Evolutionary conservation across 1,140 invertebrate genomes (phyloP), one percentile per base, ranked within the genome.

Genomic region (Ladona fulva): DNA sequence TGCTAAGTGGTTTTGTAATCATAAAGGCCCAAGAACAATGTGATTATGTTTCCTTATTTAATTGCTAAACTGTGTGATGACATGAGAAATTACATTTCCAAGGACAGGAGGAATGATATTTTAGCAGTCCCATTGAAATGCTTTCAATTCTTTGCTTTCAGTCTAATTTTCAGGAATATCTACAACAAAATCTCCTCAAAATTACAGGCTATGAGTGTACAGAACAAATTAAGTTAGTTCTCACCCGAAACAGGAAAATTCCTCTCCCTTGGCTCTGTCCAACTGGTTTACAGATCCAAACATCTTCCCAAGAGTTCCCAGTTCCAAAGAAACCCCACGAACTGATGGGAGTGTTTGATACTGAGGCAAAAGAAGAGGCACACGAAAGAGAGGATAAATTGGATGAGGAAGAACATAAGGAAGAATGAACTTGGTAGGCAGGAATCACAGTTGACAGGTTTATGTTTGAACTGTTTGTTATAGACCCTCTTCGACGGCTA

Each of bases 221-320:
- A n/a, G n/a, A n/a, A n/a, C n/a, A n/a, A n/a, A n/a, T n/a, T n/a
- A n/a, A n/a, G n/a, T n/a, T n/a, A n/a, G n/a, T n/a, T n/a, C 82
- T 86, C 87, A 93, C 93, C 81, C 91, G 87, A 85, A 95, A 95
- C 19, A 96, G 83, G 83, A 93, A 93, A 79, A 95, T 95, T 74
- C 94, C 94, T 82, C 89, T 88, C 0, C 94, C 94, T 85, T 95
- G 91, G 80, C 93, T 95, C 82, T 93, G 90, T 0, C 93, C 92
- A 0, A 94, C 93, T 10, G 94, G 94, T 82, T 95, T 96, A 82
- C 92, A 95, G 78, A 95, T 95, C 94, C 94, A 95, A 22, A 93
- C 88, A 78, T 81, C 82, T 76, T 82, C 80, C 52, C 52, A 66
- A 12, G 52, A 22, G n/a, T 66, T 66, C 14, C 52, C 52, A 77